Base-by-base conservation (phyloP, 2,797 vertebrate species). In the Microtus obscurus region DNA sequence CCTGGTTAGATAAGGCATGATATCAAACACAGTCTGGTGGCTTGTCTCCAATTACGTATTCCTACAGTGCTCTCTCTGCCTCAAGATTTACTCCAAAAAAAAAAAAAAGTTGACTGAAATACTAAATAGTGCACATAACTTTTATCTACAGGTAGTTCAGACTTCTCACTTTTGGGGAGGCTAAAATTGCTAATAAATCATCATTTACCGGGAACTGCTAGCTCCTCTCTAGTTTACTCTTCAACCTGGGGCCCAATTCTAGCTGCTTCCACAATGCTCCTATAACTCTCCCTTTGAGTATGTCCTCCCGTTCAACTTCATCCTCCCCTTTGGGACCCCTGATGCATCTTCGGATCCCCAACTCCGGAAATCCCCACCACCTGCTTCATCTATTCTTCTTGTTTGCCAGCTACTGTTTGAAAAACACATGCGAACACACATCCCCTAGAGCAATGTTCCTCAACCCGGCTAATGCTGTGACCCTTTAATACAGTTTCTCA, bases 371-470 rank as follows among this genome's bases (percentile, higher is more conserved):
- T 71, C 69, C 34, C 56, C 63, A 67, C 65, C 40, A 63, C 37
- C 67, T 89, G 23, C 19, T 85, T 89, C 71, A 67, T 80, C 45
- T 34, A 23, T 23, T 83, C 43, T 31, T 17, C 9, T 93, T 21
- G 45, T 79, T n/a, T 95, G 56, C 61, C 89, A 96, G 34, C 43
- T 76, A 93, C 89, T 93, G 63, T 93, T 77, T 94, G 73, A 94
- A 69, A 7, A 93, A 74, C 37, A 2, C 25, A n/a, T 37, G 90
- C 29, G 83, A 59, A 95, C 56, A 56, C 78, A 53, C 51, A 13
- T 87, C 40, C 51, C 61, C 29, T 37, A 65, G 61, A 56, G 9
- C 76, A 45, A 59, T 34, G 1, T 1, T 23, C 34, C 61, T 83
- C 61, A 83, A 65, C 40, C 61, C 14, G 34, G 12, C 61, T 13